Evolutionary conservation across 2,888 invertebrate genomes (phyloP).

Genomic region (Agonopterix arenella): DNA sequence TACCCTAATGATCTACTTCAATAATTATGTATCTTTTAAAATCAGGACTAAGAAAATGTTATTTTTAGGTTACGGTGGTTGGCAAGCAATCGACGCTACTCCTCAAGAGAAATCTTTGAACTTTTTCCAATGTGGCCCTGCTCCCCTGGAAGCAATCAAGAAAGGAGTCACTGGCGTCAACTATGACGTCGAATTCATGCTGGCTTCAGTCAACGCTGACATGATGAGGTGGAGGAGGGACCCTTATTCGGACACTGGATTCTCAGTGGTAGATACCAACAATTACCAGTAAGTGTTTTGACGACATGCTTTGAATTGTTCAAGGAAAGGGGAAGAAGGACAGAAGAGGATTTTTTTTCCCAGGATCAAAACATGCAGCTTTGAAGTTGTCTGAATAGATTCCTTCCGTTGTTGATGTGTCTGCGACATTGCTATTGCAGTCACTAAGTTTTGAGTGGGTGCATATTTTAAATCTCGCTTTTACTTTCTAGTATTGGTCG

Average conservation of each 20-base stretch:
- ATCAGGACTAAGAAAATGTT: too few species aligned
- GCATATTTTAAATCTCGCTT: neutral
- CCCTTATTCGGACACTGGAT: constrained; percentile 78
- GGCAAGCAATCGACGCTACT: constrained; percentile 92
- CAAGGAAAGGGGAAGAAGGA: too few species aligned
- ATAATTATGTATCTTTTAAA: too few species aligned
- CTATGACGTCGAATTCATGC: constrained; percentile 86
- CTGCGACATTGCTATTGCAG: too few species aligned
- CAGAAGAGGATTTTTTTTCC: too few species aligned
- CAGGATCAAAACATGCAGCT: too few species aligned
- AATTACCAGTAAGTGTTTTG: constrained; percentile 81
- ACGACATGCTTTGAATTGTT: too few species aligned
- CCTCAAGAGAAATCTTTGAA: constrained; percentile 88
- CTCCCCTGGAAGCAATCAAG: constrained; percentile 85
- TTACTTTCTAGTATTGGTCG: constrained; percentile 80
- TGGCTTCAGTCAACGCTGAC: constrained; percentile 91
- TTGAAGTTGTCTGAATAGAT: too few species aligned
- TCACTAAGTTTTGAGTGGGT: too few species aligned
- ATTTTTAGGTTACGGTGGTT: constrained; percentile 85
- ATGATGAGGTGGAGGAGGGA: constrained; percentile 87
- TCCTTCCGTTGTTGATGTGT: too few species aligned
- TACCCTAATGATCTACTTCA: too few species aligned
- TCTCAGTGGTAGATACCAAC: constrained; percentile 81
- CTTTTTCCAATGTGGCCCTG: constrained; percentile 86
- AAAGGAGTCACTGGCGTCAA: constrained; percentile 85